Evolutionary conservation across 2,888 invertebrate species (phyloP), one percentile per base, ranked within the genome.

Genomic region (Tupiocoris notatus): DNA sequence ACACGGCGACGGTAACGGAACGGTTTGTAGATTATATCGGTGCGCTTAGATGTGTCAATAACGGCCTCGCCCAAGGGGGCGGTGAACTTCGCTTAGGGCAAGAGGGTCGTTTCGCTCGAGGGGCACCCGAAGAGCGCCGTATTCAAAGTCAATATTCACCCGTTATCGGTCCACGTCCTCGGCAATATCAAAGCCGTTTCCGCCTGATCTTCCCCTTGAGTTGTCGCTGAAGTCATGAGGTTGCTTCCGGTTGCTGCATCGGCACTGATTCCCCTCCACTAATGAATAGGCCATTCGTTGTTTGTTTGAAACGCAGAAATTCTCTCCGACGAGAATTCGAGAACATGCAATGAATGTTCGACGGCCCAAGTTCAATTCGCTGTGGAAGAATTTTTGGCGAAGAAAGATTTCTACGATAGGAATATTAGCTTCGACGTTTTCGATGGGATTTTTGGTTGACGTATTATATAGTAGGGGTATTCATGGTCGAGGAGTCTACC

Each of bases 21-120:
- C 22, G 24, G 70, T 22, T 22, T 12, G 59, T 23, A 70, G 70
- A 70, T 70, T 58, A 70, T 57, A 70, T 70, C 70, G 21, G 70
- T n/a, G 18, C 70, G 20, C 54, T 70, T 70, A 22, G 59, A 70
- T 58, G 59, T 70, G 70, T 70, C 70, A 70, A 70, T 70, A 70
- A 59, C 70, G 70, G 22, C 70, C 58, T 70, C 24, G 18, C 70
- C 20, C 56, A 2, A 58, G 21, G 67, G 56, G n/a, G n/a, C n/a
- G n/a, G n/a, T n/a, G n/a, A n/a, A n/a, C n/a, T n/a, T n/a, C n/a
- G n/a, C n/a, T n/a, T n/a, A 39, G 39, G 39, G 39, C 3, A 12
- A 39, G 39, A 3, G 39, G 39, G 12, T 3, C 12, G 39, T 7
- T 39, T 39, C 12, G 39, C 39, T 39, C 39, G 39, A 39, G 12